These are phyloP conservation scores for Entomobrya proxima DNA, from an alignment of 2,888 invertebrate genomes.

Conservation along the genomic window DNA sequence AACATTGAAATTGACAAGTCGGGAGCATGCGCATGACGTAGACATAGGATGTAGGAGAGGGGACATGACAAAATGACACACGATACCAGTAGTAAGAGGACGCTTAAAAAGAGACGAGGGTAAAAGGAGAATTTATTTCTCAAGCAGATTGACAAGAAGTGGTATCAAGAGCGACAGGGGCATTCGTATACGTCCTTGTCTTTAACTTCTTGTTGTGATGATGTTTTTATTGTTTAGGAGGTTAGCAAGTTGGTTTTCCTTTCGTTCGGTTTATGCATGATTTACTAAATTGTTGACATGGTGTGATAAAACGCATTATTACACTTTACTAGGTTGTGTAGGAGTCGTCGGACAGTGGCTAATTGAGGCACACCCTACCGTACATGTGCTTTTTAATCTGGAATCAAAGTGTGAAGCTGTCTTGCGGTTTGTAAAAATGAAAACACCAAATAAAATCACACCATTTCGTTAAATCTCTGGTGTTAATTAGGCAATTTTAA, in stretches of 20 bases:
- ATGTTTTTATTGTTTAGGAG: background rate
- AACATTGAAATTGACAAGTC: conserved; percentile 51
- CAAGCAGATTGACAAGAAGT: background rate
- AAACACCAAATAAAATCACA: background rate
- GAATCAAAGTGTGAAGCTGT: too few species aligned
- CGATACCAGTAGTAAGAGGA: conserved; percentile 35
- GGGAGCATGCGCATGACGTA: conserved; percentile 27
- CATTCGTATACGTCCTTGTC: conserved; percentile 8
- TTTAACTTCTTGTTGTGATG: background rate
- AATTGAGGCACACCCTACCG: too few species aligned
- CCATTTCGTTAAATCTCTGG: background rate
- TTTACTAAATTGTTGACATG: too few species aligned
- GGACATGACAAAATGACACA: background rate
- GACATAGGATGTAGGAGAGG: background rate
- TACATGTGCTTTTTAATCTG: too few species aligned
- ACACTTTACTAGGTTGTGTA: too few species aligned
- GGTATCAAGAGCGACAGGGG: background rate
- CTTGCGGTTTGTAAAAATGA: too few species aligned
- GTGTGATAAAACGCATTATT: too few species aligned
- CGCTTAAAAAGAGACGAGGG: background rate
- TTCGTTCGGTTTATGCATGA: too few species aligned
- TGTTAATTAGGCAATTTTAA: conserved; percentile 1
- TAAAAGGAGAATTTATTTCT: conserved; percentile 9
- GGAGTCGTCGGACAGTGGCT: too few species aligned
- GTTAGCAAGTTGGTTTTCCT: too few species aligned